Base-by-base conservation (phyloP, 1,140 invertebrate species). In the Apis florea region DNA sequence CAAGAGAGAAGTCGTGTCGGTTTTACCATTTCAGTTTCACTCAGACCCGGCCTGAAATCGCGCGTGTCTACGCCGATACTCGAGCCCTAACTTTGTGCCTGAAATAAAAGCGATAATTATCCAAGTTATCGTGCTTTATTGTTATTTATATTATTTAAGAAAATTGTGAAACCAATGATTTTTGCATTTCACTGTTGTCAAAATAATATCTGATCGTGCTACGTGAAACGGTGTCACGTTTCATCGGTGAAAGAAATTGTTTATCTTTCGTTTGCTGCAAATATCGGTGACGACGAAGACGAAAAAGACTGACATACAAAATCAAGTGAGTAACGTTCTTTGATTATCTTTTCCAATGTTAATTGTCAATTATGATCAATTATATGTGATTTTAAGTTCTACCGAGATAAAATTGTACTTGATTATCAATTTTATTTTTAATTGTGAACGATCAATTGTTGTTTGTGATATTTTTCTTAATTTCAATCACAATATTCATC, bases 1-100 rank as follows among this genome's bases (percentile, higher is more conserved):
- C 79, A 75, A 70, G 83, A 85, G 59, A 83, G 75, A 85, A 75
- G 64, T 64, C 76, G 40, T 51, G 61, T 77, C 68, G 77, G 73
- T 86, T 85, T 86, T 80, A 81, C 73, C 85, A 83, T 87, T 87
- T 87, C 85, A 86, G 85, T 87, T 87, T 87, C 85, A 86, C 85
- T 87, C 51, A 78, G 73, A 64, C 77, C 53, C 64, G 82, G 64
- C n/a, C 82, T 86, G 85, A 83, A 87, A 87, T 69, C 85, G 85
- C 69, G 77, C 73, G 85, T 76, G 85, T 86, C 76, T 69, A 77
- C 75, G 59, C 40, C 49, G 71, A 73, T 74, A 72, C 51, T 81
- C 58, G 78, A 69, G 79, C 70, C 58, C n/a, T 40, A 72, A 67
- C 64, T 71, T 61, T 71, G 82, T 75, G 56, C 51, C 51, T 54